These are phyloP conservation scores for Malaclemys terrapin DNA, from an alignment of 2,113 vertebrate genomes.

Conservation along the genomic window DNA sequence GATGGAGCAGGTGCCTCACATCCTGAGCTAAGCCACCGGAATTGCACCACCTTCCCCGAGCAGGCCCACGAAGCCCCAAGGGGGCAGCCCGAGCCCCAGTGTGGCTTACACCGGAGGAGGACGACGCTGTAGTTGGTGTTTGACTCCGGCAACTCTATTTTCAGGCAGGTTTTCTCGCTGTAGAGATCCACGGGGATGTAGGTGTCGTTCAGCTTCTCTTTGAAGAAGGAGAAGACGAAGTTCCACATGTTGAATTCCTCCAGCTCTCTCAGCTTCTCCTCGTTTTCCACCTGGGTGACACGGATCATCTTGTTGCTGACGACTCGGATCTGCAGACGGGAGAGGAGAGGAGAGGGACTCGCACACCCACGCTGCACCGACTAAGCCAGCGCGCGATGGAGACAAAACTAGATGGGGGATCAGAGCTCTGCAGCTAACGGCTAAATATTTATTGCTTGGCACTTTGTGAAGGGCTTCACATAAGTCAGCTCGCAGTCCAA, in stretches of 20 bases:
- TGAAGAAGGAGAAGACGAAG: slow-evolving; percentile 83
- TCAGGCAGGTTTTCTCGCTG: slow-evolving; percentile 91
- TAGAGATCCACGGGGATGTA: slow-evolving; percentile 87
- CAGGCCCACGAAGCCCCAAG: not conserved
- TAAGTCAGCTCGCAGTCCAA: accelerated
- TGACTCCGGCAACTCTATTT: slow-evolving; percentile 82
- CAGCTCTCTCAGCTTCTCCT: slow-evolving; percentile 89
- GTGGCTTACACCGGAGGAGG: slow-evolving; percentile 84
- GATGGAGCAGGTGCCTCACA: not conserved
- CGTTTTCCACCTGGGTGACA: slow-evolving; percentile 87
- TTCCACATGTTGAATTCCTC: slow-evolving; percentile 87
- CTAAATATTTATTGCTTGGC: not conserved
- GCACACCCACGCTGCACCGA: not conserved
- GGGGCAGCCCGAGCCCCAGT: accelerated
- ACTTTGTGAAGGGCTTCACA: not conserved
- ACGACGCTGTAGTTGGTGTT: slow-evolving; percentile 79
- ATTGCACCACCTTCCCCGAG: too few relatives aligned
- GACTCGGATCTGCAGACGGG: slow-evolving; percentile 83
- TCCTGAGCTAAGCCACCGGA: not conserved
- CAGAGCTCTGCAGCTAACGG: not conserved
- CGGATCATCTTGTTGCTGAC: slow-evolving; percentile 87
- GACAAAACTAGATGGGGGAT: not conserved
- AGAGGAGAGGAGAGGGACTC: not conserved
- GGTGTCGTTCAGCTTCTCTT: slow-evolving; percentile 91
- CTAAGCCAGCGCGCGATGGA: not conserved